A percentile compares a stretch with the other conserved stretches of the same genome.
Conservation (phyloP, 2,113 vertebrate species). For the Xyliphius kryptos region DNA sequence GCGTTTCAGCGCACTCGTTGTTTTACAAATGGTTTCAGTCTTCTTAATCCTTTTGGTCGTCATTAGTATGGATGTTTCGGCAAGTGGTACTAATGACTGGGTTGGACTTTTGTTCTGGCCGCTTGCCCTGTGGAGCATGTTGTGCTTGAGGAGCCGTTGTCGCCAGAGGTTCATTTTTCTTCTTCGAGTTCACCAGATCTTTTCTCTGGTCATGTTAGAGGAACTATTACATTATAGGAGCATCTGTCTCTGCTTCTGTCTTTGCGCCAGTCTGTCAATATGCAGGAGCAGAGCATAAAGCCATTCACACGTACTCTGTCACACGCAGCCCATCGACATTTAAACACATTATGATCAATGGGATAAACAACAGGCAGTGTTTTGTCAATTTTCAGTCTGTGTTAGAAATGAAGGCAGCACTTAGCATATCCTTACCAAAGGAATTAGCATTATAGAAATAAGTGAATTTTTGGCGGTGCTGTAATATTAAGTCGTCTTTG, state of each 20-base stretch:
- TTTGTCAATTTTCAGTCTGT: slow-evolving; percentile 63
- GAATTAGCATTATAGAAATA: slow-evolving; percentile 55
- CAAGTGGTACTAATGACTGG: neutral
- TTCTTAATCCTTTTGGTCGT: neutral
- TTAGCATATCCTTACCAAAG: slow-evolving; percentile 58
- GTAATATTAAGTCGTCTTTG: too few species aligned
- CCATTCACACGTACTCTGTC: slow-evolving; percentile 26
- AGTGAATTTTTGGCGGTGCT: too few species aligned
- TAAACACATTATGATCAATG: slow-evolving; percentile 62
- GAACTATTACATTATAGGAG: slow-evolving; percentile 27
- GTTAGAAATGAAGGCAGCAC: slow-evolving; percentile 63
- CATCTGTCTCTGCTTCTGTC: slow-evolving; percentile 30
- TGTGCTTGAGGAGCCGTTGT: neutral
- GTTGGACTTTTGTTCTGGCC: neutral
- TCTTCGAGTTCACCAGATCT: neutral
- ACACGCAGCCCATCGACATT: slow-evolving; percentile 32
- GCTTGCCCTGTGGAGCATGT: neutral
- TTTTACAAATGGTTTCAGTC: slow-evolving; percentile 3
- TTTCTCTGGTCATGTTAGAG: slow-evolving; percentile 18
- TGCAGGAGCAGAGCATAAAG: slow-evolving; percentile 23
- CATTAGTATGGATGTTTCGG: neutral
- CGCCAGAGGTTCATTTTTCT: slow-evolving; percentile 3
- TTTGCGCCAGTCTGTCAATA: slow-evolving; percentile 24
- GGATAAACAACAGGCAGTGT: slow-evolving; percentile 51
- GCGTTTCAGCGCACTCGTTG: neutral